Conservation (phyloP, 2,888 invertebrate genomes). For the Eucera pruinosa region DNA sequence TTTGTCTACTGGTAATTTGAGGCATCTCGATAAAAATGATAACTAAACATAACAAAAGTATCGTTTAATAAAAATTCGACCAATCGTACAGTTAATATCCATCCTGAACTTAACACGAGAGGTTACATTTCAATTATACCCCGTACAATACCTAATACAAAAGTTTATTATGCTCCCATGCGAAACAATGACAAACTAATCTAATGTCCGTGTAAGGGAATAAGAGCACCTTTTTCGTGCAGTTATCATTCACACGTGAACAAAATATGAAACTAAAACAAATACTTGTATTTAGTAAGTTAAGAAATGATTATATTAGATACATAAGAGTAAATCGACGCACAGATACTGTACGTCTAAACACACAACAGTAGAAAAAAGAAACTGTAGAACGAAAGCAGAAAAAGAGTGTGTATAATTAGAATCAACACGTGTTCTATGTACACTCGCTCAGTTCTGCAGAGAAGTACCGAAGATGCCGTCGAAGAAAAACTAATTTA, state of each 20-base stretch:
- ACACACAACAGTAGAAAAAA: conserved; percentile 34
- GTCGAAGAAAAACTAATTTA: conserved; percentile 37
- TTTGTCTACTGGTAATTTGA: conserved; percentile 30
- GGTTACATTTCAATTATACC: conserved; percentile 48
- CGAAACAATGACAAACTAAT: conserved; percentile 18
- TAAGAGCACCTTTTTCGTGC: conserved; percentile 37
- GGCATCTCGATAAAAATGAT: conserved; percentile 17
- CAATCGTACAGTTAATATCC: conserved; percentile 23
- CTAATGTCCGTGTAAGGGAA: conserved; percentile 24
- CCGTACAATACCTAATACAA: conserved; percentile 4
- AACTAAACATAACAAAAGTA: conserved; percentile 35
- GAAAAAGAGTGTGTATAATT: conserved; percentile 10
- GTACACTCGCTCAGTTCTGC: conserved; percentile 3
- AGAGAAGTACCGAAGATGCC: neutral
- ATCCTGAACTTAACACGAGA: conserved; percentile 10
- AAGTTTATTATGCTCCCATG: conserved; percentile 34
- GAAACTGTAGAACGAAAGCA: neutral
- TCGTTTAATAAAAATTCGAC: conserved; percentile 33
- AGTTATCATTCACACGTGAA: conserved; percentile 19
- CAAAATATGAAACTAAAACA: conserved; percentile 37
- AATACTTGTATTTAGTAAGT: conserved; percentile 78
- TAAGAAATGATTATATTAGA: conserved; percentile 76
- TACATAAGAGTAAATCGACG: conserved; percentile 71
- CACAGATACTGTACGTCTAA: conserved; percentile 75
- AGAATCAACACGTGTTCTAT: conserved; percentile 15